Conservation (phyloP, 37 sponge, comb jelly and placozoan genomes). For the Bolinopsis microptera region DNA sequence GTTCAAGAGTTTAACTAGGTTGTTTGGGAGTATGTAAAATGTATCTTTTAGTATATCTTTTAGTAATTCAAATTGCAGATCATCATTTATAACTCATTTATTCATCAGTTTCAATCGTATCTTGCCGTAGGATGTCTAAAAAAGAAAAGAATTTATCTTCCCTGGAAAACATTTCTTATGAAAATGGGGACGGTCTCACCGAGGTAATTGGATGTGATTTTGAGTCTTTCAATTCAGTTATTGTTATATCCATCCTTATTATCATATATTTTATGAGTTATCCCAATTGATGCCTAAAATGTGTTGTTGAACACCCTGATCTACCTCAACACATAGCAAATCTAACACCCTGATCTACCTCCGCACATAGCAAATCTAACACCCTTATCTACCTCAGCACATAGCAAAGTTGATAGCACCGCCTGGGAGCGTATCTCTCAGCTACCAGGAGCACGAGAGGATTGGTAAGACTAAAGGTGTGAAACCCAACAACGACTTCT, state of each 20-base stretch:
- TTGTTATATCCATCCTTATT: too few species aligned
- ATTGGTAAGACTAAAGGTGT: constrained; percentile 55
- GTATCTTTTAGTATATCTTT: too few species aligned
- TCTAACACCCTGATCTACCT: constrained; percentile 15
- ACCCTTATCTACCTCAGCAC: constrained; percentile 26
- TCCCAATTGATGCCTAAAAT: too few species aligned
- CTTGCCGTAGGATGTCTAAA: constrained; percentile 24
- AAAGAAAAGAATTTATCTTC: constrained; percentile 38
- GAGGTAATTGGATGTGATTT: constrained; percentile 30
- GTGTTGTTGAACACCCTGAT: too few species aligned
- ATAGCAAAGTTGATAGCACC: constrained; percentile 53
- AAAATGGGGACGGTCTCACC: constrained; percentile 55
- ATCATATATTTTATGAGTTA: too few species aligned
- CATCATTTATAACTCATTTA: too few species aligned
- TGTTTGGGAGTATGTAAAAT: too few species aligned
- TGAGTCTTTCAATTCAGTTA: too few species aligned
- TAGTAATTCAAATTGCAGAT: too few species aligned
- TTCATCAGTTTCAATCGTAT: too few species aligned
- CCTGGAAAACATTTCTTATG: constrained; percentile 53
- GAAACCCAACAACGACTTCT: constrained; percentile 79
- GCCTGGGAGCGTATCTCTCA: background rate
- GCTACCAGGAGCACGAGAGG: background rate
- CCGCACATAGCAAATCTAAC: constrained; percentile 42
- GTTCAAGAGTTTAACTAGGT: too few species aligned
- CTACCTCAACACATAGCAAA: constrained; percentile 30